phyloP scores from a whole-genome alignment of 2,888 invertebrate genomes.

The Elysia crispata region DNA sequence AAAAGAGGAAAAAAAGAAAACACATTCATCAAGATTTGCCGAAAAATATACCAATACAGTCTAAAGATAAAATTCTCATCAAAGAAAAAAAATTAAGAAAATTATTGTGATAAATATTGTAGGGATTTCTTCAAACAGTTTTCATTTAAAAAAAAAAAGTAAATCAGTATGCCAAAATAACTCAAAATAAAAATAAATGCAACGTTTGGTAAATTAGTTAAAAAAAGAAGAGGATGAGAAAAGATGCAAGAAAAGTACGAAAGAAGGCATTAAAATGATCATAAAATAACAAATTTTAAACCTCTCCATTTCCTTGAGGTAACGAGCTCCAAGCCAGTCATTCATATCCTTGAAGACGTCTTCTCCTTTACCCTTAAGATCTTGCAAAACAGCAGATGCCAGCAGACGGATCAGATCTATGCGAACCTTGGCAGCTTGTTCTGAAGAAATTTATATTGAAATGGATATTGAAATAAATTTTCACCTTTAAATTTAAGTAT shows the following conservation, averaged over 20 bases:
- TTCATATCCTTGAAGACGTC: slow-evolving; percentile 75
- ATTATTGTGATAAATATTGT: no score
- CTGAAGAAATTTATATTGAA: no score
- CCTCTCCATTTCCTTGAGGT: slow-evolving; percentile 77
- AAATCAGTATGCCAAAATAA: no score
- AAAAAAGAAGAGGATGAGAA: not conserved
- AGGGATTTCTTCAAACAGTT: no score
- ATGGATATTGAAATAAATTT: no score
- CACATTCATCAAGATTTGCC: not conserved
- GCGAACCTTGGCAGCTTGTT: slow-evolving; percentile 65
- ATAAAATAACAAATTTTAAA: slow-evolving; percentile 44
- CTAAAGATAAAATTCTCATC: not conserved
- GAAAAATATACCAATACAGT: not conserved
- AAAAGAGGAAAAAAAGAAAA: no score
- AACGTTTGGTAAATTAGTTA: not conserved
- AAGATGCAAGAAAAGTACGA: not conserved
- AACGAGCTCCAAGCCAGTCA: slow-evolving; percentile 77
- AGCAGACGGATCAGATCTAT: slow-evolving; percentile 71
- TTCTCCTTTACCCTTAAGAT: slow-evolving; percentile 73
- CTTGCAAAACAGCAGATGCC: slow-evolving; percentile 67
- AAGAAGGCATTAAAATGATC: not conserved
- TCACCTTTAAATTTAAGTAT: no score
- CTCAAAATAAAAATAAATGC: not conserved
- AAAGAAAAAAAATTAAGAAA: not conserved
- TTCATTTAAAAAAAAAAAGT: no score